phyloP scores from a whole-genome alignment of 2,888 invertebrate species.

The Dryadula phaetusa region DNA sequence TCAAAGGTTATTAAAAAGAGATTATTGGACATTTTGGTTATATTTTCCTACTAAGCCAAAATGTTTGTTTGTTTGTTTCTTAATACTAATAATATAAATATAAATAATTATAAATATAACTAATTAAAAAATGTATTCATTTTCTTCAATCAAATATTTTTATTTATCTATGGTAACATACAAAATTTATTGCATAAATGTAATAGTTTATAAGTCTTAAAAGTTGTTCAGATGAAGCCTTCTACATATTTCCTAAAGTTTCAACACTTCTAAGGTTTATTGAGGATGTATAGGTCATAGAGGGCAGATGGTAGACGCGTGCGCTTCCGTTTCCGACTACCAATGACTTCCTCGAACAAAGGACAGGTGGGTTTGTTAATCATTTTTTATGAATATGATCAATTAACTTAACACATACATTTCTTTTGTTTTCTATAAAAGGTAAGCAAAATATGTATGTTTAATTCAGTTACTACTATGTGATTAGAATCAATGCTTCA shows the following conservation, averaged over 20 bases:
- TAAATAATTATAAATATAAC: too few relatives aligned
- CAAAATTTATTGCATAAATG: background rate
- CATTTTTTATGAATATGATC: conserved; percentile 38
- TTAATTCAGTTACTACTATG: conserved; percentile 26
- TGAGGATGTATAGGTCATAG: conserved; percentile 70
- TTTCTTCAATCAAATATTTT: too few relatives aligned
- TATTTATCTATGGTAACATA: background rate
- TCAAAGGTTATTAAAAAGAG: too few relatives aligned
- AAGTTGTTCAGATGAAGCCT: conserved; percentile 43
- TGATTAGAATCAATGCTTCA: conserved; percentile 22
- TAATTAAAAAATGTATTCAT: too few relatives aligned
- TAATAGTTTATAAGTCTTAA: background rate
- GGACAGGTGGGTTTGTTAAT: conserved; percentile 52
- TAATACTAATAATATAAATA: too few relatives aligned
- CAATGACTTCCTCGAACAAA: conserved; percentile 44
- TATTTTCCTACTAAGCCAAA: too few relatives aligned
- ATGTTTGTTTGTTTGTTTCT: too few relatives aligned
- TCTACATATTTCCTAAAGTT: conserved; percentile 44
- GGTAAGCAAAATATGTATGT: conserved; percentile 29
- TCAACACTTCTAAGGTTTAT: conserved; percentile 76
- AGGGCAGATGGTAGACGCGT: conserved; percentile 73
- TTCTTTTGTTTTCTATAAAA: conserved; percentile 42
- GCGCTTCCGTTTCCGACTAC: conserved; percentile 73
- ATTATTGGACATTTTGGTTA: too few relatives aligned
- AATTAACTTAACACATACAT: conserved; percentile 27